Evolutionary conservation across 2,888 invertebrate species (phyloP).

Genomic region (Phania funesta): DNA sequence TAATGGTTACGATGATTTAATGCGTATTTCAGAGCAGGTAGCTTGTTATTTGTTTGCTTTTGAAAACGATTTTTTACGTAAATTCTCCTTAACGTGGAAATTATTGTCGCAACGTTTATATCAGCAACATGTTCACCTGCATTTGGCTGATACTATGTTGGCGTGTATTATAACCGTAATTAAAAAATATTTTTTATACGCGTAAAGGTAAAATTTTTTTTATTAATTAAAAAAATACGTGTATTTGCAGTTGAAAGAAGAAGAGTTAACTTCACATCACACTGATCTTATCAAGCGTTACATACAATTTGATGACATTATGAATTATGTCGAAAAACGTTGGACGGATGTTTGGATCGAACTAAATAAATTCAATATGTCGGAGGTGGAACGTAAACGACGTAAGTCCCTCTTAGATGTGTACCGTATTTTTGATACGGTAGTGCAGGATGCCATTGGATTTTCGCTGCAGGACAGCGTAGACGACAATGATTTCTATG

Average conservation of each 20-base stretch:
- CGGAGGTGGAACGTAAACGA: constrained; percentile 76
- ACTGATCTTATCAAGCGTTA: constrained; percentile 81
- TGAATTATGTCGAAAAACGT: constrained; percentile 81
- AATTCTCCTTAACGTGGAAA: constrained; percentile 86
- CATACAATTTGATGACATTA: constrained; percentile 83
- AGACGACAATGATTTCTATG: constrained; percentile 77
- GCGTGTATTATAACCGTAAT: constrained; percentile 82
- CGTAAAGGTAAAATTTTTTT: not conserved
- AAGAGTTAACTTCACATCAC: constrained; percentile 77
- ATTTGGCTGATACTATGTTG: constrained; percentile 82
- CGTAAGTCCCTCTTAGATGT: constrained; percentile 77
- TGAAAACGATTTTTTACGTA: constrained; percentile 83
- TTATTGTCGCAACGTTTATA: constrained; percentile 86
- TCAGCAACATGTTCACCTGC: constrained; percentile 81
- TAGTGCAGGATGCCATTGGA: constrained; percentile 76
- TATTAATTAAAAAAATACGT: not conserved
- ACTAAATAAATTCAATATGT: constrained; percentile 78
- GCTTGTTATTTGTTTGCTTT: constrained; percentile 83
- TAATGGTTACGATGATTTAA: constrained; percentile 84
- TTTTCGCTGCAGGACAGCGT: constrained; percentile 76
- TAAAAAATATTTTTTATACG: not conserved
- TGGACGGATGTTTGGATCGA: constrained; percentile 81
- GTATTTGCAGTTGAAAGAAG: constrained; percentile 75
- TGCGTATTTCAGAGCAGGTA: constrained; percentile 83
- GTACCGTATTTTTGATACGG: constrained; percentile 77